Evolutionary conservation across 2,888 invertebrate genomes (phyloP).

Genomic region (Caenorhabditis sinica): DNA sequence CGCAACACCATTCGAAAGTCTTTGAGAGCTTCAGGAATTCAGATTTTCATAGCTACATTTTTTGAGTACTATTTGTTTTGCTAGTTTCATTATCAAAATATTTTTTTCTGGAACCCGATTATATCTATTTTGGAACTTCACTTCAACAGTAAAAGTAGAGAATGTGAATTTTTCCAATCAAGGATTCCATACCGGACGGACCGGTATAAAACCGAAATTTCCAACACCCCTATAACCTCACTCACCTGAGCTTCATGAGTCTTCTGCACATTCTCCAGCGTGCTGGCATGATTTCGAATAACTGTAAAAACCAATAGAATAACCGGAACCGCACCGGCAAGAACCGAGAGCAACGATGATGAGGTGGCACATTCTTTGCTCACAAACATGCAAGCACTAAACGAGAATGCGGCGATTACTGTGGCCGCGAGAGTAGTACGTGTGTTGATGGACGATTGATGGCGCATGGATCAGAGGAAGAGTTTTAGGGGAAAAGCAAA

Average conservation of each 20-base stretch:
- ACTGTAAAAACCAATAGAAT: constrained; percentile 75
- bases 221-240: neutral
- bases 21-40: too few relatives aligned
- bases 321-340: constrained; percentile 67
- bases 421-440: constrained; percentile 48
- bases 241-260: constrained; percentile 72
- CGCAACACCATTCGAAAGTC: too few relatives aligned
- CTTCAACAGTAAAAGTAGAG: too few relatives aligned
- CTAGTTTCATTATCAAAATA: too few relatives aligned
- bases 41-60: too few relatives aligned
- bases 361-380: constrained; percentile 56
- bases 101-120: too few relatives aligned
- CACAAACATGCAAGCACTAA: constrained; percentile 57
- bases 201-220: too few relatives aligned
- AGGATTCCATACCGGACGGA: too few relatives aligned
- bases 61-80: too few relatives aligned
- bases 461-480: constrained; percentile 30
- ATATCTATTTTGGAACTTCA: too few relatives aligned
- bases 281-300: constrained; percentile 66
- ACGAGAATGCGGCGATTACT: constrained; percentile 58
- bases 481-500: constrained; percentile 7
- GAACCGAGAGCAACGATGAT: constrained; percentile 41
- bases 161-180: too few relatives aligned
- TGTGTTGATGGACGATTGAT: constrained; percentile 30
- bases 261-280: constrained; percentile 64